These are phyloP conservation scores for Drosophila elegans DNA, from an alignment of 1,140 invertebrate species.

Conservation along the genomic window DNA sequence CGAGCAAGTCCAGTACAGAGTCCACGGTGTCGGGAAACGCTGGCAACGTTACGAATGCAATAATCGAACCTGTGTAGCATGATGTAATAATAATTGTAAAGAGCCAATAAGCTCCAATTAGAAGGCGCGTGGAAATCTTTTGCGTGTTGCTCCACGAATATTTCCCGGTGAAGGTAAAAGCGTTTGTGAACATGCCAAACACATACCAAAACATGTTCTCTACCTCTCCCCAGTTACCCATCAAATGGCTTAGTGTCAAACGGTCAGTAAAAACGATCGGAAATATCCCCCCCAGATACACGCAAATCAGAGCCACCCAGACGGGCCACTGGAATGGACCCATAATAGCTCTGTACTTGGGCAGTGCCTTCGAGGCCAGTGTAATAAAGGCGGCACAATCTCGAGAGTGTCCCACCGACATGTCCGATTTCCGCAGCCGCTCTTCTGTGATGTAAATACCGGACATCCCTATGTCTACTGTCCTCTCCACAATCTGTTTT, in stretches of 20 bases:
- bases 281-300: slow-evolving; percentile 90
- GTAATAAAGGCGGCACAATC: slow-evolving; percentile 92
- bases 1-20: slow-evolving; percentile 87
- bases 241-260: slow-evolving; percentile 87
- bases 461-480: slow-evolving; percentile 88
- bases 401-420: slow-evolving; percentile 87
- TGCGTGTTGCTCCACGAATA: slow-evolving; percentile 89
- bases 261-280: slow-evolving; percentile 90
- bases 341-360: slow-evolving; percentile 92
- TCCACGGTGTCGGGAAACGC: slow-evolving; percentile 89
- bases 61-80: slow-evolving; percentile 91
- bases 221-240: slow-evolving; percentile 88
- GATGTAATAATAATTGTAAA: slow-evolving; percentile 92
- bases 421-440: slow-evolving; percentile 86
- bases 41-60: slow-evolving; percentile 91
- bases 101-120: slow-evolving; percentile 91
- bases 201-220: slow-evolving; percentile 93
- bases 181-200: slow-evolving; percentile 92
- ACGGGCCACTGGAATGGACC: slow-evolving; percentile 92
- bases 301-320: slow-evolving; percentile 89
- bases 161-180: slow-evolving; percentile 89
- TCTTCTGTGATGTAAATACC: slow-evolving; percentile 88
- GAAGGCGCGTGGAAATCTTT: slow-evolving; percentile 88
- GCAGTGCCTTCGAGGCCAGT: slow-evolving; percentile 89
- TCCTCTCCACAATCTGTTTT: slow-evolving; percentile 28